Evolutionary conservation across 2,888 invertebrate species (phyloP), one percentile per base, ranked within the genome.

Genomic region (Phymatocera aterrima): DNA sequence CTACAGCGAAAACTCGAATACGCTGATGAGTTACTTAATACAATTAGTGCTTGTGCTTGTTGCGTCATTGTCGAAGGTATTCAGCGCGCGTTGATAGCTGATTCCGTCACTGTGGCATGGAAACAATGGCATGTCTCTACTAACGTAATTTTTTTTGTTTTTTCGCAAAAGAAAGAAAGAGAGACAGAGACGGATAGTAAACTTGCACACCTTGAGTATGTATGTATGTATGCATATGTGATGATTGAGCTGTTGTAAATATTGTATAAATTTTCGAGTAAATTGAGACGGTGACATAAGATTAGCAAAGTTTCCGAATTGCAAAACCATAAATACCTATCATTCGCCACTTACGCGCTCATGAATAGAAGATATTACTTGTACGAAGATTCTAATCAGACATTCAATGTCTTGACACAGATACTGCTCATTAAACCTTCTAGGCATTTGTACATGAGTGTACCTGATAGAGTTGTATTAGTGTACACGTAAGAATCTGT

Each of bases 111-210:
- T 18, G 1, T 21, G 24, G 21, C 3, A 18, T 48, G 68, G 46
- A 68, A 68, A 68, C 68, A 68, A 68, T 68, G 28, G 43, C 68
- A 4, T n/a, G n/a, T n/a, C n/a, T n/a, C n/a, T n/a, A n/a, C n/a
- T n/a, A n/a, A n/a, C n/a, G n/a, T n/a, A n/a, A n/a, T n/a, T n/a
- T n/a, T n/a, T 54, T 24, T 43, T 24, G 43, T 68, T 46, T 68
- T 68, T 68, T 68, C 28, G 18, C n/a, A 18, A 54, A 1, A 21
- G 57, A 54, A 18, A 61, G 24, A 61, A 15, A 51, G 21, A 51
- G 51, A 51, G 21, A 34, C 15, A 64, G 64, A 21, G 64, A 24
- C 3, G 18, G 34, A 37, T 8, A 51, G 15, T n/a, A n/a, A 64
- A 12, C 37, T 64, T 18, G 34, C 64, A 46, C n/a, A 46, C 68